Evolutionary conservation across 1,140 invertebrate genomes (phyloP).

Genomic region (Lepeophtheirus salmonis): DNA sequence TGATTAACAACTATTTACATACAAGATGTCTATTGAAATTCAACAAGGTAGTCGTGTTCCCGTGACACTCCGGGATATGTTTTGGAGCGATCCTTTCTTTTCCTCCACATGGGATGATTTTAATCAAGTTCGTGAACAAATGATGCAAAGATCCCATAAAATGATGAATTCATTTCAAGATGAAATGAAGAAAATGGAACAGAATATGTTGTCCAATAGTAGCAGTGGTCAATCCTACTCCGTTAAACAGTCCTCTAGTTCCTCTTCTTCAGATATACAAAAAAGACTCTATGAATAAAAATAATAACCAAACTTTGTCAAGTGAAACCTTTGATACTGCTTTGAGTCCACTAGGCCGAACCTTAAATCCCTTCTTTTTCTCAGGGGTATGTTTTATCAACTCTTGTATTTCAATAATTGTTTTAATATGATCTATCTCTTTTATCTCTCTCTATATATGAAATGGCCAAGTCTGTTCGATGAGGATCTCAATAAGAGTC

Average conservation of each 20-base stretch:
- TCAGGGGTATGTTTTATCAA: not conserved
- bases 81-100: conserved; percentile 5
- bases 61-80: not conserved
- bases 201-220: not conserved
- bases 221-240: not conserved
- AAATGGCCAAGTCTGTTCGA: not conserved
- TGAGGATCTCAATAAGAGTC: not conserved
- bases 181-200: conserved; percentile 3
- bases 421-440: no score
- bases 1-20: no score
- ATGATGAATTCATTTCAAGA: not conserved
- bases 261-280: not conserved
- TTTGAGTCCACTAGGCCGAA: not conserved
- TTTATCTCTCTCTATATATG: not conserved
- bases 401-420: no score
- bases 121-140: not conserved
- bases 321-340: not conserved
- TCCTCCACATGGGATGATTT: conserved; percentile 13
- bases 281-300: not conserved
- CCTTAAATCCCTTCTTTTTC: not conserved
- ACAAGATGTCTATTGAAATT: not conserved
- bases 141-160: not conserved
- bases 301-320: not conserved
- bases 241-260: not conserved
- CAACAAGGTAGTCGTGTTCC: not conserved